Conservation (phyloP, 1,140 invertebrate genomes). For the Drosophila nikananu region DNA sequence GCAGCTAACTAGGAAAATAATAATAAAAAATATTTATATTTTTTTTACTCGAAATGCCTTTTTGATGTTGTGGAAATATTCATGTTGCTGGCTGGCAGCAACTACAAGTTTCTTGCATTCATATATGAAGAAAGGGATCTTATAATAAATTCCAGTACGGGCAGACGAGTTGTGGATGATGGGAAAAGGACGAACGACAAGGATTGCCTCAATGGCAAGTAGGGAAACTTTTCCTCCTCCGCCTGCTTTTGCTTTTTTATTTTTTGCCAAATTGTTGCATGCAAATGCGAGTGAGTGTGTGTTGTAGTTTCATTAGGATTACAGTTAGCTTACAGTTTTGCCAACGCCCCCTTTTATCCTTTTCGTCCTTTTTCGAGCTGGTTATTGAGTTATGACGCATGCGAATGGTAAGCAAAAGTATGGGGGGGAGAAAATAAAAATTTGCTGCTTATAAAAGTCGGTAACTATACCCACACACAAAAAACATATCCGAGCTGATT, state of each 20-base stretch:
- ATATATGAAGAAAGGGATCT: conserved; percentile 80
- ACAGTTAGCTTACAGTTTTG: conserved; percentile 77
- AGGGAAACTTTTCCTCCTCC: conserved; percentile 23
- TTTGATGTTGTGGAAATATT: conserved; percentile 79
- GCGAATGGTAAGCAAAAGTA: conserved; percentile 69
- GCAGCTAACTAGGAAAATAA: conserved; percentile 64
- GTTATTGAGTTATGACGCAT: conserved; percentile 84
- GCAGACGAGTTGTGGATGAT: conserved; percentile 72
- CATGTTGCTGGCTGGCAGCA: conserved; percentile 48
- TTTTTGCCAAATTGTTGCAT: conserved; percentile 81
- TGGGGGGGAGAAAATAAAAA: conserved; percentile 68
- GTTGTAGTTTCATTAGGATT: conserved; percentile 84
- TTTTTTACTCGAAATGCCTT: conserved; percentile 73
- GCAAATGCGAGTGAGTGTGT: conserved; percentile 68
- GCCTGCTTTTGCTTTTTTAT: not conserved
- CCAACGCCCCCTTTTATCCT: conserved; percentile 3
- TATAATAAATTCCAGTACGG: conserved; percentile 82
- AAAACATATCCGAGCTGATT: conserved; percentile 41
- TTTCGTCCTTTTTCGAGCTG: conserved; percentile 42
- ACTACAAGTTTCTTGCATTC: conserved; percentile 75
- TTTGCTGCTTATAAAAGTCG: conserved; percentile 82
- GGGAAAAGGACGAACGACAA: conserved; percentile 48
- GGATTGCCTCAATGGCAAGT: conserved; percentile 34
- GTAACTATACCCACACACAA: conserved; percentile 48
- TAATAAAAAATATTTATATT: conserved; percentile 66